Base-by-base conservation (phyloP, 2,113 vertebrate genomes). In the Sander lucioperca region DNA sequence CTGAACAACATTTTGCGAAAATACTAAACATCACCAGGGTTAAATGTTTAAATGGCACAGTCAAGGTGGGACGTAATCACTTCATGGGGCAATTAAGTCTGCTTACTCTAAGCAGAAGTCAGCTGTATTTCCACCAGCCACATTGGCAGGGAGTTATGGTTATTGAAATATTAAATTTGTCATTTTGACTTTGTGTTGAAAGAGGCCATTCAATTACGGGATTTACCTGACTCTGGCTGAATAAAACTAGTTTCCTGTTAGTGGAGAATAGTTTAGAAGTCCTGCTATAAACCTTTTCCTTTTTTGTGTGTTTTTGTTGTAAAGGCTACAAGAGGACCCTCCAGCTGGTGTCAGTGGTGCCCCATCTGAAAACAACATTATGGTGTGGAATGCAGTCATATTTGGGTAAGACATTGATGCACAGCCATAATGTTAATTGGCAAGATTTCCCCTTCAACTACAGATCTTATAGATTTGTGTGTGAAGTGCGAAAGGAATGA, bases 341-440 rank as follows among this genome's bases (percentile, higher is more conserved):
- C 98, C 98, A 43, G 97, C 97, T 39, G 97, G 97, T 73, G 98
- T 98, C 70, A 99, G 97, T 73, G 98, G 98, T 50, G 97, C 98
- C 65, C 98, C 98, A 1, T 98, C 97, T 0, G 98, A 99, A 93
- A 99, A 98, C 96, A 99, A 99, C 95, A 99, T 99, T 79, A 98
- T 99, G 97, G 96, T 97, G 65, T 99, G 98, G 98, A 99, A 99
- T 89, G 98, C 98, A 25, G 97, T 99, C 83, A 99, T 99, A 91
- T 99, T 99, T 69, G 98, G 98, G 98, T 98, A 94, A 97, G 95
- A 89, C 53, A 47, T 3, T 48, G 14, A 63, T 36, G 6, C 6
- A 39, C 13, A 53, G 21, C 21, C 3, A 30, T 56, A 12, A 18
- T 30, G 8, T 61, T 8, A 14, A n/a, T 27, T 27, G 18, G 11